Conservation (phyloP, 1,140 invertebrate species). For the Heterodera schachtii region DNA sequence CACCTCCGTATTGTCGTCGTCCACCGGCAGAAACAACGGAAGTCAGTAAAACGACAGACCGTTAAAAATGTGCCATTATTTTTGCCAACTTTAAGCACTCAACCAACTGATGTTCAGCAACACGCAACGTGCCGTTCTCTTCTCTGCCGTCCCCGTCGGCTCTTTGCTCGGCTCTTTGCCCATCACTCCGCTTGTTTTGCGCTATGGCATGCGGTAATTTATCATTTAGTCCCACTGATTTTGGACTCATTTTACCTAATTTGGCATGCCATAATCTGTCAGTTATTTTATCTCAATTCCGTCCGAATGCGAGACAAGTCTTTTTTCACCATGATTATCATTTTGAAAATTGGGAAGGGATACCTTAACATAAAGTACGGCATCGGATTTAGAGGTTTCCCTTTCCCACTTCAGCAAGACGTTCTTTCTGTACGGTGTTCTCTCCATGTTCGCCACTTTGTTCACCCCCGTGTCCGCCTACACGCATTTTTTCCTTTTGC, state of each 20-base stretch:
- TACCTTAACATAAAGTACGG: too few relatives aligned
- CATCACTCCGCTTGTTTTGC: constrained; percentile 21
- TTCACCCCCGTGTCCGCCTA: constrained; percentile 50
- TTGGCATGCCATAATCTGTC: too few relatives aligned
- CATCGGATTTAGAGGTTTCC: too few relatives aligned
- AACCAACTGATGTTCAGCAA: constrained; percentile 18
- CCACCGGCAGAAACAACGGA: too few relatives aligned
- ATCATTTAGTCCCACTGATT: neutral
- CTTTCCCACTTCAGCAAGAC: constrained; percentile 32
- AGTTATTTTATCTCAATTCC: too few relatives aligned
- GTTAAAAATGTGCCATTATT: neutral
- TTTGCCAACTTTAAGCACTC: neutral
- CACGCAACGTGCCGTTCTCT: constrained; percentile 21
- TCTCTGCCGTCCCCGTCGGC: constrained; percentile 20
- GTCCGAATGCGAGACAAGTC: too few relatives aligned
- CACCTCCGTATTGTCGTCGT: too few relatives aligned
- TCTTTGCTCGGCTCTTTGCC: constrained; percentile 38
- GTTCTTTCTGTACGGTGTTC: constrained; percentile 57
- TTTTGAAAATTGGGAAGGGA: too few relatives aligned
- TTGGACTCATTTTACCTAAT: too few relatives aligned
- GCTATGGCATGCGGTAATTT: constrained; percentile 29
- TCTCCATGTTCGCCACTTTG: constrained; percentile 58
- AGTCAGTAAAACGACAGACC: too few relatives aligned
- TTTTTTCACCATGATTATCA: too few relatives aligned
- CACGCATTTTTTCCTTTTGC: constrained; percentile 43